phyloP scores from a whole-genome alignment of 92 coral and sea anemone species.

The Pocillopora grandis region DNA sequence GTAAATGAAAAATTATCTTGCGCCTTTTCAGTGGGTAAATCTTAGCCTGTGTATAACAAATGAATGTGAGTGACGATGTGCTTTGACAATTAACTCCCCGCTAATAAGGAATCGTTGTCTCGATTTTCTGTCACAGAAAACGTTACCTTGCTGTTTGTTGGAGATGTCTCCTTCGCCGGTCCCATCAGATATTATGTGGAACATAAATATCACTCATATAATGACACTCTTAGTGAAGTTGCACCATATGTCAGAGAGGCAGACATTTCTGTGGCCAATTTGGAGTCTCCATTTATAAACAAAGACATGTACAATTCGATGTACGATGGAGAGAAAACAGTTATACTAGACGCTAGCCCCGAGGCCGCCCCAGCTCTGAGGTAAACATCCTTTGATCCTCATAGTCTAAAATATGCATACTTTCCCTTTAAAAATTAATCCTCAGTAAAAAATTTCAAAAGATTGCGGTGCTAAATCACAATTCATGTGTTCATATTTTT shows the following conservation, averaged over 20 bases:
- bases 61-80: too few species aligned
- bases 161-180: conserved; percentile 75
- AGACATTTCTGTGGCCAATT: conserved; percentile 78
- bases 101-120: too few species aligned
- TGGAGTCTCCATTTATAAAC: conserved; percentile 73
- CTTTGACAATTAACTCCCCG: too few species aligned
- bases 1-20: too few species aligned
- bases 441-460: not conserved
- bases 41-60: too few species aligned
- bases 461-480: not conserved
- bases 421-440: too few species aligned
- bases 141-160: conserved; percentile 73
- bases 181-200: conserved; percentile 51
- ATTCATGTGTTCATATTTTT: too few species aligned
- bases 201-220: conserved; percentile 56
- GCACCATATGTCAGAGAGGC: conserved; percentile 65
- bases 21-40: too few species aligned
- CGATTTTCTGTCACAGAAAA: not conserved
- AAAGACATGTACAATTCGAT: conserved; percentile 35
- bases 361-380: conserved; percentile 50
- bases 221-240: conserved; percentile 62
- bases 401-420: too few species aligned
- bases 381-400: conserved; percentile 5
- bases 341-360: conserved; percentile 42
- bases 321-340: not conserved